Percentiles rank a stretch among this genome's conserved stretches.
Evolutionary conservation across 1,140 invertebrate genomes (phyloP).

Genomic region (Ostrea edulis): DNA sequence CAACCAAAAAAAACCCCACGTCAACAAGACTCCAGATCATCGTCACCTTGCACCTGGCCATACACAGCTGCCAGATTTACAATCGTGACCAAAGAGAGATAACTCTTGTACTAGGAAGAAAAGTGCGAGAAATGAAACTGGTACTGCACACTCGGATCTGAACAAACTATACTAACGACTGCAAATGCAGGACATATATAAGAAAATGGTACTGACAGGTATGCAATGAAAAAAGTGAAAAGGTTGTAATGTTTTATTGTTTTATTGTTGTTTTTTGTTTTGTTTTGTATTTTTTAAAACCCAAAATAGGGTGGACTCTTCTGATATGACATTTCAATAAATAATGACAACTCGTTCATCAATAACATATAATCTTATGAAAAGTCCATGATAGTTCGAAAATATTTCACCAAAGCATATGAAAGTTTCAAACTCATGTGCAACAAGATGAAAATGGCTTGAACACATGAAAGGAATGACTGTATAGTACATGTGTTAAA

Average conservation of each 20-base stretch:
- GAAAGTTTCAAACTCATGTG: not conserved
- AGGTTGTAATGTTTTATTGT: no score
- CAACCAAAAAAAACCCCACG: no score
- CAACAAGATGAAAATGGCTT: not conserved
- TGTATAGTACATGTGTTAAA: not conserved
- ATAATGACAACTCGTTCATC: not conserved
- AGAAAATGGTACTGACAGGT: no score
- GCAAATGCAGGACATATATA: no score
- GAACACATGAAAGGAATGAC: not conserved
- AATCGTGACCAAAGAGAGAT: not conserved
- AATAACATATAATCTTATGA: not conserved
- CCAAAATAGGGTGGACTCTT: slow-evolving; percentile 28
- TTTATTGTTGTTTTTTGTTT: not conserved
- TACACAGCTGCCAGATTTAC: not conserved
- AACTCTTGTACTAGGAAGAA: not conserved
- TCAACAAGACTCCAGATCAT: not conserved
- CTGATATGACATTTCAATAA: slow-evolving; percentile 12
- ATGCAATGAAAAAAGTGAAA: not conserved
- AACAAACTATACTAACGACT: no score
- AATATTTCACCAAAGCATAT: not conserved
- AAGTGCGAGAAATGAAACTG: not conserved
- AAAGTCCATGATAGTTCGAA: not conserved
- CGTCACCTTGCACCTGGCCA: not conserved
- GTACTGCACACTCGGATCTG: not conserved
- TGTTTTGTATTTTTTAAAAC: not conserved